A percentile compares a stretch with the other conserved stretches of the same genome.
phyloP scores from a whole-genome alignment of 2,797 vertebrate species.

The Labroides dimidiatus region DNA sequence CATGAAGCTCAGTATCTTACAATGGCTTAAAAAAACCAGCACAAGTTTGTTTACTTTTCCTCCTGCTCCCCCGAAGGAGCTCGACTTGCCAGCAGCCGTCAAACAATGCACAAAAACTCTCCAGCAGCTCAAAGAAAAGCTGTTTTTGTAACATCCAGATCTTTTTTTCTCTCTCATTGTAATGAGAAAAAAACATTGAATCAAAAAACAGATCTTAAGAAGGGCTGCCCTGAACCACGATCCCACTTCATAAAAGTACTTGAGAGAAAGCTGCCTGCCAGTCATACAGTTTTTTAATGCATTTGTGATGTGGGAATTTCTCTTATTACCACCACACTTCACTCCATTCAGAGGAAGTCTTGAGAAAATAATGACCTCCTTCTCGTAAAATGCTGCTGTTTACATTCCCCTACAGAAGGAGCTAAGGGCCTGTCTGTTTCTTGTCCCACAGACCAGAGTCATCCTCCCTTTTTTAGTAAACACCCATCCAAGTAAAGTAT shows the following conservation, averaged over 20 bases:
- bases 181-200: background rate
- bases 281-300: constrained; percentile 2
- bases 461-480: constrained; percentile 57
- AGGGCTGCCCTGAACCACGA: background rate
- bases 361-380: constrained; percentile 43
- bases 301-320: constrained; percentile 34
- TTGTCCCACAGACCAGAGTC: constrained; percentile 55
- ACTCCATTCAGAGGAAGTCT: constrained; percentile 42
- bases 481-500: constrained; percentile 41
- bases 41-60: background rate
- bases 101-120: background rate
- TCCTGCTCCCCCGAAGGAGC: background rate
- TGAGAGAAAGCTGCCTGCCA: background rate
- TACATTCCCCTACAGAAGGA: constrained; percentile 64
- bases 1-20: background rate
- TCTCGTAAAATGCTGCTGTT: constrained; percentile 64
- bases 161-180: background rate
- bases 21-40: background rate
- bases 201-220: background rate
- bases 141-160: background rate
- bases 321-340: constrained; percentile 36
- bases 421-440: constrained; percentile 54
- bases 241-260: background rate
- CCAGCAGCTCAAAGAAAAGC: background rate
- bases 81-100: constrained; percentile 6